Evolutionary conservation across 2,888 invertebrate genomes (phyloP), one percentile per base, ranked within the genome.

Genomic region (Chymomyza fuscimana): DNA sequence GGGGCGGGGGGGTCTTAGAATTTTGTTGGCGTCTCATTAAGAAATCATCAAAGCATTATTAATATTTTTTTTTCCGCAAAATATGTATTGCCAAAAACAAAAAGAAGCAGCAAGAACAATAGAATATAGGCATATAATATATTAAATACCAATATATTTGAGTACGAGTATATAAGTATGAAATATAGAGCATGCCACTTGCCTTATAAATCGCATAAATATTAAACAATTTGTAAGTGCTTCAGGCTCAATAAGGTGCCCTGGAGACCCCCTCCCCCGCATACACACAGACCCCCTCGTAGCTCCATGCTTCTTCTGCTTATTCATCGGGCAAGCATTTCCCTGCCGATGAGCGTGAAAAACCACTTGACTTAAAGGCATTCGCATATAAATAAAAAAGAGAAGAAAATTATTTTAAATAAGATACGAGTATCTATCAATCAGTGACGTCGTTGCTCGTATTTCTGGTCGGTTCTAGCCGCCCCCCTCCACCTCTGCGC

Each of bases 191-290:
- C 61, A 22, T 32, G 16, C 59, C 59, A 72, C 70, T 72, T 72
- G 67, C 70, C 9, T 67, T 65, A 64, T 15, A 67, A 79, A 78
- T 69, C 63, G 70, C 76, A 78, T 73, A 67, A 72, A 81, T 81
- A 72, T 76, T 69, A 69, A 75, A 46, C 63, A 73, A 81, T 78
- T 76, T 77, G 77, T 58, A 79, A 77, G 69, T 77, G 77, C 66
- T 68, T 67, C 52, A 65, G 68, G 54, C 16, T 16, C 19, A n/a
- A 54, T 54, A 54, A 54, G 54, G 16, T 46, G 40, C 40, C 40
- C 10, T 12, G 12, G 40, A 46, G 40, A 12, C 40, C 4, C 40
- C 4, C 10, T 46, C 12, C 4, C 40, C 40, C 40, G 12, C 36
- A 7, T 7, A 7, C 3, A 25, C 25, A 25, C 4, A 46, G 40